Percentiles rank a stretch among this genome's conserved stretches.
These are phyloP conservation scores for Callinectes sapidus DNA, from an alignment of 2,888 invertebrate genomes.

Conservation along the genomic window DNA sequence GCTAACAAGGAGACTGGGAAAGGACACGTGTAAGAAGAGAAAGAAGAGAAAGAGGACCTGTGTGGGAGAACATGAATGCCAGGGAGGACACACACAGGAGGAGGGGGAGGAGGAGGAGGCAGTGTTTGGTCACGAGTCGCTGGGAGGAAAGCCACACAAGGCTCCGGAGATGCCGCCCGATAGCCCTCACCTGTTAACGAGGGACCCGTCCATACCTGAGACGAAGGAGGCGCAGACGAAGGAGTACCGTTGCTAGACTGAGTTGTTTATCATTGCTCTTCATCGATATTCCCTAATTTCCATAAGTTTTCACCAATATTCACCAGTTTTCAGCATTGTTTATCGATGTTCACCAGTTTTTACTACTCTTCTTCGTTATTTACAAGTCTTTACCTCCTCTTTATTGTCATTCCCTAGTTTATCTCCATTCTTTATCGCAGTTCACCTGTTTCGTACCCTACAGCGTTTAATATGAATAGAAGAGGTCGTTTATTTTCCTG, in stretches of 20 bases:
- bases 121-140: neutral
- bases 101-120: neutral
- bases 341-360: neutral
- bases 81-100: neutral
- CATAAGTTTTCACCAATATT: neutral
- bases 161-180: neutral
- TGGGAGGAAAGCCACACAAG: conserved; percentile 27
- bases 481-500: neutral
- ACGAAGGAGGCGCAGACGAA: conserved; percentile 2
- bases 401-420: neutral
- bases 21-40: neutral
- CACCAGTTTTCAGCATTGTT: neutral
- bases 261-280: neutral
- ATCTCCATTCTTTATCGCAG: no score
- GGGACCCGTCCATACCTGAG: neutral
- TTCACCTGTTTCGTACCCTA: no score
- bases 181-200: conserved; percentile 15
- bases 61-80: neutral
- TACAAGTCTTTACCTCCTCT: neutral
- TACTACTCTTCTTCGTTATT: neutral
- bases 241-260: neutral
- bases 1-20: neutral
- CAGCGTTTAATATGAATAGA: neutral
- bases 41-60: neutral
- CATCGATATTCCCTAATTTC: neutral